These are phyloP conservation scores for Leptinotarsa defecta DNA, from an alignment of 1,140 invertebrate species.

Conservation along the genomic window DNA sequence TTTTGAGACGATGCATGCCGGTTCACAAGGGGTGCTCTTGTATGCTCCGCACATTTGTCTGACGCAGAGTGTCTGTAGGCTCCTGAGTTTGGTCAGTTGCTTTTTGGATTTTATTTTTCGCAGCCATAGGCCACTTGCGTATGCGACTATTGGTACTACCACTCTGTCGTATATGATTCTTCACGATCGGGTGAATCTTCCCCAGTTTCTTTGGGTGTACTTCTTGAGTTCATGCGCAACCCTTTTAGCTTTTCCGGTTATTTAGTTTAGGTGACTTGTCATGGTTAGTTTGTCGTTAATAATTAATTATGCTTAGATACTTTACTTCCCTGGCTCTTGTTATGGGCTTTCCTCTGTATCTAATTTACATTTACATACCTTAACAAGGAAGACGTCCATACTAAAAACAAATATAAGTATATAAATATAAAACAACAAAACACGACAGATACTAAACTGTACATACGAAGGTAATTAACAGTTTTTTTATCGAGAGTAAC, in stretches of 20 bases:
- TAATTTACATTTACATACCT: too few relatives aligned
- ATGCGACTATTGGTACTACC: background rate
- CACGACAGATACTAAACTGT: too few relatives aligned
- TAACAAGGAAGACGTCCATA: too few relatives aligned
- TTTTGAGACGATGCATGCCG: background rate
- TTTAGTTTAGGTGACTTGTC: background rate
- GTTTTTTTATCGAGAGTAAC: too few relatives aligned
- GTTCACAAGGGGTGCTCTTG: background rate
- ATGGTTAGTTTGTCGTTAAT: background rate
- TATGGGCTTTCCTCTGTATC: background rate
- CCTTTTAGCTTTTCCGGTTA: background rate
- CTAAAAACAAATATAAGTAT: too few relatives aligned
- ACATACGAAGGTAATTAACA: too few relatives aligned
- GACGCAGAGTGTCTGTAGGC: background rate
- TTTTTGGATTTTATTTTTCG: background rate
- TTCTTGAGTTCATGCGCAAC: too few relatives aligned
- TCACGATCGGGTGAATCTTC: background rate
- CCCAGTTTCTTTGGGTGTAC: too few relatives aligned
- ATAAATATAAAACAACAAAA: too few relatives aligned
- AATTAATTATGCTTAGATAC: background rate
- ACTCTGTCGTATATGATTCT: background rate
- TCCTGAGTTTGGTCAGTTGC: background rate
- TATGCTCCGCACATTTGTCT: background rate
- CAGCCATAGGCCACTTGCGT: too few relatives aligned
- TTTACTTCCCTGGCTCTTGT: background rate